Evolutionary conservation across 2,113 vertebrate species (phyloP).

Genomic region (Rallus limicola): DNA sequence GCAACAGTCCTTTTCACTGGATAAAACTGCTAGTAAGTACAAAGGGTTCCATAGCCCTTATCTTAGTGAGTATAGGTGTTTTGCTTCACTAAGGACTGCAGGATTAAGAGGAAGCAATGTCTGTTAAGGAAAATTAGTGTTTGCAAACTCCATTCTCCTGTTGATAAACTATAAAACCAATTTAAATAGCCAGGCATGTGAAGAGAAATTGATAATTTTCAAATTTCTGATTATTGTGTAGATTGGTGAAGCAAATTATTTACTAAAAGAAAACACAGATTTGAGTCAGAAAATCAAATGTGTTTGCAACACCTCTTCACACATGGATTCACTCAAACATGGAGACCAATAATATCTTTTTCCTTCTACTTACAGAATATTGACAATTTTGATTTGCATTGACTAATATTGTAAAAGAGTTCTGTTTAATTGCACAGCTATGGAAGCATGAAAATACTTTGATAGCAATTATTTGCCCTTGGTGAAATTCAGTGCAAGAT

Average conservation of each 20-base stretch:
- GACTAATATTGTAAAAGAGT: not conserved
- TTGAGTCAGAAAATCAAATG: slow-evolving; percentile 3
- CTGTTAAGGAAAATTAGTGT: not conserved
- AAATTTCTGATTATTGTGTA: not conserved
- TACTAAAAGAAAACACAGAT: not conserved
- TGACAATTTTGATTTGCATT: slow-evolving; percentile 21
- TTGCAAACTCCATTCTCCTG: not conserved
- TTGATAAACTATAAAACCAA: not conserved
- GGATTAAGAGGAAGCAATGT: not conserved
- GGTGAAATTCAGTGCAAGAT: slow-evolving; percentile 31
- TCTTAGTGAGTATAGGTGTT: not conserved
- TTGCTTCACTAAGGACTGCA: not conserved
- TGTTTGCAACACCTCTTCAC: not conserved
- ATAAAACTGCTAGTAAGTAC: not conserved
- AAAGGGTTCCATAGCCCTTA: not conserved
- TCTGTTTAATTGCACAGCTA: not conserved
- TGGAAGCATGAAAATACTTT: slow-evolving; percentile 21
- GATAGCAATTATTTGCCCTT: not conserved
- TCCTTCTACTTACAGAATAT: not conserved
- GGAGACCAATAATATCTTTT: not conserved
- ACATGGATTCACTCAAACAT: not conserved
- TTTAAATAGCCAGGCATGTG: not conserved
- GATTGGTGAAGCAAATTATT: not conserved
- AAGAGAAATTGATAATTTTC: not conserved
- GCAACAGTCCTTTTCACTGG: not conserved